Evolutionary conservation across 2,888 invertebrate species (phyloP).

Genomic region (Drosophila flavopinicola): DNA sequence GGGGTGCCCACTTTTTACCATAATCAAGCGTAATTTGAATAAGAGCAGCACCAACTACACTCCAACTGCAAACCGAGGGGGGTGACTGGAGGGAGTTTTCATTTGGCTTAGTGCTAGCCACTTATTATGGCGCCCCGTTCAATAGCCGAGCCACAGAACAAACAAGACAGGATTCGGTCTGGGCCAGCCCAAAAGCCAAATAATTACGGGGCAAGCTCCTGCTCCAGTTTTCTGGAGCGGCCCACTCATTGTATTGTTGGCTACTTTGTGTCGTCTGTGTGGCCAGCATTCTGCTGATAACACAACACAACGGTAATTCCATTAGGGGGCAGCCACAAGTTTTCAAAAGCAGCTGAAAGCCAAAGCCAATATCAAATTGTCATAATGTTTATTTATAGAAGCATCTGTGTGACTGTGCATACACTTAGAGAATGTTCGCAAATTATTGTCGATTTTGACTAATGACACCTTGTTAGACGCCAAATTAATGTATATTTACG

Average conservation of each 20-base stretch:
- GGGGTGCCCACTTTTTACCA: conserved; percentile 52
- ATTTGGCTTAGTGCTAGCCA: conserved; percentile 69
- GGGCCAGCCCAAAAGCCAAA: conserved; percentile 26
- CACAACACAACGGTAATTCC: conserved; percentile 68
- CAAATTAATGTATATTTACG: no score
- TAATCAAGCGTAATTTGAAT: conserved; percentile 78
- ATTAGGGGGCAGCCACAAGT: conserved; percentile 55
- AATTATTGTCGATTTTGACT: no score
- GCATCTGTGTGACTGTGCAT: conserved; percentile 3
- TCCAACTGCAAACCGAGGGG: not conserved
- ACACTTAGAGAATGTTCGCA: not conserved
- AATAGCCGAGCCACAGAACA: conserved; percentile 37
- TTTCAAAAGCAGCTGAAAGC: conserved; percentile 44
- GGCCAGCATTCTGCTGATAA: conserved; percentile 65
- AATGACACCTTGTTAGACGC: no score
- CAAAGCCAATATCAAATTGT: conserved; percentile 73
- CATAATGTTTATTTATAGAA: conserved; percentile 73
- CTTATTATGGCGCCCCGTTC: conserved; percentile 47
- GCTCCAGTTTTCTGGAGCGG: conserved; percentile 4
- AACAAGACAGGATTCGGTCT: conserved; percentile 32
- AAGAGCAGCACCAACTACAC: conserved; percentile 43
- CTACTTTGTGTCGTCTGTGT: conserved; percentile 58
- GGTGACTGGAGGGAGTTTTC: conserved; percentile 44
- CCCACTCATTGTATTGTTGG: conserved; percentile 45
- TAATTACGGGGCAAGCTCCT: conserved; percentile 55